Evolutionary conservation across 2,888 invertebrate species (phyloP).

Genomic region (Sthenelais limicola): DNA sequence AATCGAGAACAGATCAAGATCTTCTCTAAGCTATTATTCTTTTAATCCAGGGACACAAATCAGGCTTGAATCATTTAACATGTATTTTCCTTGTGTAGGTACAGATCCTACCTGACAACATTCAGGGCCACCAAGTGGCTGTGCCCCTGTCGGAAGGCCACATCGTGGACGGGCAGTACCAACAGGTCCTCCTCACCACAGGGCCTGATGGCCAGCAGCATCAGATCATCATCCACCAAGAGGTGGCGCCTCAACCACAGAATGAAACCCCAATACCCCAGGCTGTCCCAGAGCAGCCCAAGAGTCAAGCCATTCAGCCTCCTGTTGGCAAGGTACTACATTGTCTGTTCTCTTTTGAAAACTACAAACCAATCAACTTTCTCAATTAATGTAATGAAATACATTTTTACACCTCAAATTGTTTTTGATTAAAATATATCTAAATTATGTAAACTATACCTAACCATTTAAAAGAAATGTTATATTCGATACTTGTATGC

Average conservation of each 20-base stretch:
- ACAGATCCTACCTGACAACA: slow-evolving; percentile 20
- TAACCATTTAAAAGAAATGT: too few species aligned
- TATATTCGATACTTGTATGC: too few species aligned
- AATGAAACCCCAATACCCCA: not conserved
- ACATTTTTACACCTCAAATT: too few species aligned
- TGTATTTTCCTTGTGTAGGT: not conserved
- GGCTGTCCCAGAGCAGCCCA: not conserved
- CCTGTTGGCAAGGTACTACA: slow-evolving; percentile 50
- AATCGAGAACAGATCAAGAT: too few species aligned
- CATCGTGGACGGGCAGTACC: slow-evolving; percentile 24
- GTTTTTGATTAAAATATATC: too few species aligned
- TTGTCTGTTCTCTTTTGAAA: too few species aligned
- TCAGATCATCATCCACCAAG: slow-evolving; percentile 33
- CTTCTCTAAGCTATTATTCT: too few species aligned
- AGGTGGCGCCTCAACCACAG: slow-evolving; percentile 1
- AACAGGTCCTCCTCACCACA: slow-evolving; percentile 24
- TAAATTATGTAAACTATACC: too few species aligned
- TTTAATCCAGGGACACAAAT: not conserved
- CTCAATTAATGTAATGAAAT: too few species aligned
- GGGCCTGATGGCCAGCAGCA: slow-evolving; percentile 29
- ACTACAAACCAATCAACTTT: too few species aligned
- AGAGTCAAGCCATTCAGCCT: slow-evolving; percentile 37
- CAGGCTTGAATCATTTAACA: not conserved
- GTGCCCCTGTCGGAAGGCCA: slow-evolving; percentile 17
- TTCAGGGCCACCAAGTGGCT: slow-evolving; percentile 25